Evolutionary conservation across 2,113 vertebrate genomes (phyloP).

Genomic region (Rhea americana): DNA sequence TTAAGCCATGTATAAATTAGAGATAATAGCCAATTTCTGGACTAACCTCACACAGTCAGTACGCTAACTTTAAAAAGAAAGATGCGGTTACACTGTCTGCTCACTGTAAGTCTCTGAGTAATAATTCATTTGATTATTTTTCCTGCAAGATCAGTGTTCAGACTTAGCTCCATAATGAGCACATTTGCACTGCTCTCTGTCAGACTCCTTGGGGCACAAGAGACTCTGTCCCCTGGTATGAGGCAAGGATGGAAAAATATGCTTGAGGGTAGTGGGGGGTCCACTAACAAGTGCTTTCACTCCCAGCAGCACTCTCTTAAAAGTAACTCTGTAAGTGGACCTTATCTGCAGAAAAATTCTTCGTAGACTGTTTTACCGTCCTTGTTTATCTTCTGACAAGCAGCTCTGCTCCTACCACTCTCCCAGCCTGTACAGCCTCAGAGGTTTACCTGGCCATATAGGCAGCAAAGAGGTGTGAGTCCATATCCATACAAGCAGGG

Average conservation of each 20-base stretch:
- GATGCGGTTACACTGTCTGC: neutral
- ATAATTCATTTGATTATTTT: neutral
- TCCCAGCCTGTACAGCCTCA: neutral
- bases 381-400: neutral
- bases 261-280: neutral
- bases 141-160: neutral
- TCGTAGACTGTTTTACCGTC: neutral
- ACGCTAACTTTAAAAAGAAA: neutral
- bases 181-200: neutral
- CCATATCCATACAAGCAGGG: rapidly evolving
- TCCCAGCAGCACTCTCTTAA: neutral
- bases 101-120: neutral
- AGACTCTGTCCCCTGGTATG: neutral
- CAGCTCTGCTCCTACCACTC: neutral
- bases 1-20: neutral
- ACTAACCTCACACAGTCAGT: neutral
- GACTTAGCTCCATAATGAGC: neutral
- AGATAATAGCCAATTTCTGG: neutral
- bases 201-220: rapidly evolving
- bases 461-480: neutral
- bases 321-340: neutral
- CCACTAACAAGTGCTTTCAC: neutral
- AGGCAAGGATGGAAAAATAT: neutral
- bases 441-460: rapidly evolving
- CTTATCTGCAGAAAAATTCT: neutral